Conservation (phyloP, 2,888 invertebrate genomes). For the Neoaliturus tenellus region DNA sequence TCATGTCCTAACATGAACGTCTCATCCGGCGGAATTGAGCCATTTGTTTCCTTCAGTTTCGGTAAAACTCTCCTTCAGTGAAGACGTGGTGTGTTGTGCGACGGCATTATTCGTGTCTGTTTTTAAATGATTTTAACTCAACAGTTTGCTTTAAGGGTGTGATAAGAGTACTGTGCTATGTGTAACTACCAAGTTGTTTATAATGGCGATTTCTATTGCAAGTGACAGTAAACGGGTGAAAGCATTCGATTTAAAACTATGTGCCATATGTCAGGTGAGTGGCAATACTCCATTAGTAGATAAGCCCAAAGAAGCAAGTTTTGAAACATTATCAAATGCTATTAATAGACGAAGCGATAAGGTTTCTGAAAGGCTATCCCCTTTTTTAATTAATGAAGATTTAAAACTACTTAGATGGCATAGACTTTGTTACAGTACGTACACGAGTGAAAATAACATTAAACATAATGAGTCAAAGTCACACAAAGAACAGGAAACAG, state of each 20-base stretch:
- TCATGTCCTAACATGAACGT: too few relatives aligned
- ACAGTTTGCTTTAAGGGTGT: too few relatives aligned
- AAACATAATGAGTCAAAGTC: not conserved
- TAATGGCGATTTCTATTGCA: not conserved
- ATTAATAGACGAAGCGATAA: slow-evolving; percentile 10
- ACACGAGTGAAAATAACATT: slow-evolving; percentile 28
- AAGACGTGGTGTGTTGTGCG: too few relatives aligned
- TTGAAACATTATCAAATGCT: slow-evolving; percentile 19
- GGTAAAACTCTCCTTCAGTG: too few relatives aligned
- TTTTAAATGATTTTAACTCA: too few relatives aligned
- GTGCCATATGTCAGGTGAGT: slow-evolving; percentile 44
- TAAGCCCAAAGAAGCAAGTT: not conserved
- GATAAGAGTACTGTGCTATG: too few relatives aligned
- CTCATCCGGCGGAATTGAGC: too few relatives aligned
- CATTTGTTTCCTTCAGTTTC: too few relatives aligned
- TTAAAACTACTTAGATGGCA: slow-evolving; percentile 21
- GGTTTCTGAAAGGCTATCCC: slow-evolving; percentile 1
- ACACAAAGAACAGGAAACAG: not conserved
- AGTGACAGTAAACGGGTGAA: not conserved
- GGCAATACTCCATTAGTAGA: not conserved
- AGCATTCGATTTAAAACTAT: slow-evolving; percentile 5
- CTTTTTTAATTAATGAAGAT: not conserved
- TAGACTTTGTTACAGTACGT: slow-evolving; percentile 26
- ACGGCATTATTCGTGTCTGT: too few relatives aligned
- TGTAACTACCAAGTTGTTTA: too few relatives aligned